phyloP scores from a whole-genome alignment of 2,888 invertebrate species.

The Hydropsyche betteni region DNA sequence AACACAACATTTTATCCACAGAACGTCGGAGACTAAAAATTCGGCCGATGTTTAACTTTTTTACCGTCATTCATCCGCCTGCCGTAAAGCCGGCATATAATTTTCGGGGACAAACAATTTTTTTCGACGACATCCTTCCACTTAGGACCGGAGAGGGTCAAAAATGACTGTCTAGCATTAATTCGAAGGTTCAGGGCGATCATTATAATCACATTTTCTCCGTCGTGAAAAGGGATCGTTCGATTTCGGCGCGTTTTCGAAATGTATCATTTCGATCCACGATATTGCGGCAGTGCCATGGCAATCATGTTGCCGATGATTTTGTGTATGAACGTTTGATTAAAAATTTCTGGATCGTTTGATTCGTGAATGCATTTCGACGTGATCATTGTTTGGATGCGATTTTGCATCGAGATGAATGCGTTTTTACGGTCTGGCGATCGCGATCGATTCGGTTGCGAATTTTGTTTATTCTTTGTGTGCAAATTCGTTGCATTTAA shows the following conservation, averaged over 20 bases:
- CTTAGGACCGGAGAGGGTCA: constrained; percentile 30
- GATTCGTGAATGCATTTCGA: constrained; percentile 2
- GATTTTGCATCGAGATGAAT: background rate
- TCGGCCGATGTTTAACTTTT: background rate
- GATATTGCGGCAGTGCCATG: background rate
- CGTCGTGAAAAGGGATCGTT: constrained; percentile 3
- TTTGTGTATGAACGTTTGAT: no score
- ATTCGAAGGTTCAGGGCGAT: constrained; percentile 36
- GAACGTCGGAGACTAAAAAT: background rate
- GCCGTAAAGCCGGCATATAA: constrained; percentile 22
- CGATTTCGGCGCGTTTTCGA: background rate
- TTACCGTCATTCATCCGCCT: background rate
- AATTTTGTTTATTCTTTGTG: constrained; percentile 22
- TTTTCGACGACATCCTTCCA: constrained; percentile 41
- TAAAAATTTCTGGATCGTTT: no score
- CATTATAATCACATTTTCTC: constrained; percentile 39
- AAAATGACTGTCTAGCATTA: constrained; percentile 40
- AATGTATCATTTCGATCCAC: background rate
- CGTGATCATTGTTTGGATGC: constrained; percentile 15
- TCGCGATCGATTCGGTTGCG: constrained; percentile 17
- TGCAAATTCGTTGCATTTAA: background rate
- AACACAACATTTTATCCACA: no score
- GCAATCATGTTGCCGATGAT: no score
- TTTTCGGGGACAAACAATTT: constrained; percentile 41
- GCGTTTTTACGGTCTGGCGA: constrained; percentile 36